Percentiles rank a stretch among this genome's conserved stretches.
Evolutionary conservation across 1,140 invertebrate species (phyloP).

Genomic region (Delia radicum): DNA sequence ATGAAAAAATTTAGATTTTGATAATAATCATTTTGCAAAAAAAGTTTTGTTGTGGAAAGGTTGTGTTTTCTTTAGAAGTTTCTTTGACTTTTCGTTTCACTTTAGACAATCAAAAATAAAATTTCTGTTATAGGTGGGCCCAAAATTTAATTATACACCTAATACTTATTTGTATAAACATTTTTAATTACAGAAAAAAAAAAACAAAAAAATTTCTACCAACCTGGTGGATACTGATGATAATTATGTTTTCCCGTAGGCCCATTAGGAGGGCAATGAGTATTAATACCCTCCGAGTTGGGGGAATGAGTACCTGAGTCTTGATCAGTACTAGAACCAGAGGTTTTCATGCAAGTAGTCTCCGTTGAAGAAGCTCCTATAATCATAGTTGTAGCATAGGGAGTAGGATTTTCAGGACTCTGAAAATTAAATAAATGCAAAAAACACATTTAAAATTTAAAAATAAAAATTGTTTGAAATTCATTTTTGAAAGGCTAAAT

Average conservation of each 20-base stretch:
- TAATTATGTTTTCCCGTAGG: constrained; percentile 57
- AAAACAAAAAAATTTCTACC: constrained; percentile 29
- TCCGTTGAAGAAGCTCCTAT: constrained; percentile 59
- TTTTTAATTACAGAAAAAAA: neutral
- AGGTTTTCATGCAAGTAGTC: constrained; percentile 58
- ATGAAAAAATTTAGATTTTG: no score
- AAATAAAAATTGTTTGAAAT: neutral
- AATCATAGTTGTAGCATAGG: constrained; percentile 79
- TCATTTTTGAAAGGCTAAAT: no score
- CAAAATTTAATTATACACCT: neutral
- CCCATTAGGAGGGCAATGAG: constrained; percentile 30
- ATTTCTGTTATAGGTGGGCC: no score
- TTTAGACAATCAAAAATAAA: no score
- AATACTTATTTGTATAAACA: neutral
- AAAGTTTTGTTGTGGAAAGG: no score
- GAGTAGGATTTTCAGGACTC: constrained; percentile 71
- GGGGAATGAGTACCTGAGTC: constrained; percentile 60
- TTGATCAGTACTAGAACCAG: constrained; percentile 57
- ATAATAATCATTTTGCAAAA: no score
- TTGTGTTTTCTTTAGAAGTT: no score
- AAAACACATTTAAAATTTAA: constrained; percentile 1
- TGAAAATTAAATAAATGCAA: constrained; percentile 34
- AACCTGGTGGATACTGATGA: constrained; percentile 58
- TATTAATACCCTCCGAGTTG: constrained; percentile 46
- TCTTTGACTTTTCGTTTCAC: no score